Conservation (phyloP, 2,113 vertebrate genomes). For the Nothobranchius kuhntae region DNA sequence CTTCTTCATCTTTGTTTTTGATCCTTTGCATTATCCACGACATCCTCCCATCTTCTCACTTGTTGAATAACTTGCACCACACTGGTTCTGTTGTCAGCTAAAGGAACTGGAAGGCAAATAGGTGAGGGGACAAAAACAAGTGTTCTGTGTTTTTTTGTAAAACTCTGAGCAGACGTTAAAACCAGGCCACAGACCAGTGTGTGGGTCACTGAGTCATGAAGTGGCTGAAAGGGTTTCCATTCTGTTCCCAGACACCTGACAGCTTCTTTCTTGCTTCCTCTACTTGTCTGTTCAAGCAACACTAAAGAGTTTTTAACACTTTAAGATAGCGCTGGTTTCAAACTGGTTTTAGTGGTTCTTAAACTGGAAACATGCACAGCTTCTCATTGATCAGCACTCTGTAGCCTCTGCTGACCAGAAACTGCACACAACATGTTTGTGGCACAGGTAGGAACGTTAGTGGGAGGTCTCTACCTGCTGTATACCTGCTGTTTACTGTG, state of each 20-base stretch:
- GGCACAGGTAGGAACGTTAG: too few species aligned
- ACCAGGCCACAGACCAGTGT: conserved; percentile 3
- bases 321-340: too few species aligned
- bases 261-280: conserved; percentile 31
- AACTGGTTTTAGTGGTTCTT: too few species aligned
- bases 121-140: not conserved
- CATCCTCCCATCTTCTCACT: conserved; percentile 3
- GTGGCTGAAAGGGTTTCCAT: conserved; percentile 31
- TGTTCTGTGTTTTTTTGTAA: not conserved
- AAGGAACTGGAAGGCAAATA: too few species aligned
- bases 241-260: conserved; percentile 38
- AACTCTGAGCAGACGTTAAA: not conserved
- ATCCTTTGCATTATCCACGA: conserved; percentile 31
- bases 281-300: not conserved
- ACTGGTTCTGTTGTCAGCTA: too few species aligned
- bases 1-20: conserved; percentile 31
- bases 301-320: too few species aligned
- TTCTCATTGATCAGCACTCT: too few species aligned
- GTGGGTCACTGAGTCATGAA: conserved; percentile 39
- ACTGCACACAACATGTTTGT: too few species aligned
- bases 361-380: too few species aligned
- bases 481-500: too few species aligned
- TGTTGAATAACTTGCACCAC: not conserved
- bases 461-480: too few species aligned
- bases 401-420: too few species aligned